Base-by-base conservation (phyloP, 2,113 vertebrate species). In the Cavia porcellus region DNA sequence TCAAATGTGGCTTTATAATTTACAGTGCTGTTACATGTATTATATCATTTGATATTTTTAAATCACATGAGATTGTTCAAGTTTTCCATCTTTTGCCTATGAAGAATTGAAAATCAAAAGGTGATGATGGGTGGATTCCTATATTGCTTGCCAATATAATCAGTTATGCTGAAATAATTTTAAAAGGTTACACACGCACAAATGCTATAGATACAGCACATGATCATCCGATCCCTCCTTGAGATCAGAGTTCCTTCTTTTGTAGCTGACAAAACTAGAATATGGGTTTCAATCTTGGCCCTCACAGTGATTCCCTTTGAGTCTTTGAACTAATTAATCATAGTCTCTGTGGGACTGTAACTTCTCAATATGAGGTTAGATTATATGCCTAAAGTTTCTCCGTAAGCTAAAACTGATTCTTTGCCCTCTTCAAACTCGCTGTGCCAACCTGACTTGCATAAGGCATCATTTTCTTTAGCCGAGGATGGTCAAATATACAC, bases 1-100 rank as follows among this genome's bases (percentile, higher is more conserved):
- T 86, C 82, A 24, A 95, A 68, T 75, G 50, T 50, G 61, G 59
- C n/a, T 90, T 85, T 70, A 57, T 30, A 87, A 32, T 57, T 86
- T 90, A 42, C 17, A 42, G 6, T 42, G 17, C 2, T 90, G 91
- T 93, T 62, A 75, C 1, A 62, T 52, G 22, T 57, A 11, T 20
- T 24, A 66, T 55, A 6, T 10, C n/a, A 52, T 35, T 47, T 70
- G 32, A 57, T 82, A 66, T 13, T 88, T 62, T 84, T 8, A 81
- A 81, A 72, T 75, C 17, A 38, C 28, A 50, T 68, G 50, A 64
- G 24, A 95, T 68, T 74, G 25, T 81, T 92, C 55, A 79, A 62
- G 86, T 59, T 66, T 86, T 9, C 57, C 7, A 66, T 59, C 50
- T 52, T 75, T 90, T 62, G 94, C 20, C 85, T 10, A 83, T 13